A percentile compares a stretch with the other conserved stretches of the same genome.
Conservation (phyloP, 1,140 invertebrate genomes). For the Megalopta genalis region DNA sequence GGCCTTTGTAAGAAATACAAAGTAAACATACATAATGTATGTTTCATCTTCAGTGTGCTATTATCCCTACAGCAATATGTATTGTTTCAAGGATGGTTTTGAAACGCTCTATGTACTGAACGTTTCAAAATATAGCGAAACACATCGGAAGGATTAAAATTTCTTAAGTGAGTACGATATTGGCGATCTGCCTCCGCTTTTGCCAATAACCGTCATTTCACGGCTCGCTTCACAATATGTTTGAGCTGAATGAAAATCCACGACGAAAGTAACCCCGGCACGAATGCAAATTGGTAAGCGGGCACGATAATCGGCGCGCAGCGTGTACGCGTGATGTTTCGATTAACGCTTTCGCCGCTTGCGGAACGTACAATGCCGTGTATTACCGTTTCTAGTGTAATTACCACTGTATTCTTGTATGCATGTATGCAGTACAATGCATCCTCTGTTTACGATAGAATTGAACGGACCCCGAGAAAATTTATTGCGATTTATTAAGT, state of each 20-base stretch:
- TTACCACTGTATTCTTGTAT: conserved; percentile 29
- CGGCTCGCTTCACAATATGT: not conserved
- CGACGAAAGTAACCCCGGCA: conserved; percentile 30
- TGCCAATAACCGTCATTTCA: conserved; percentile 26
- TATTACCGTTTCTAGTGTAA: conserved; percentile 52
- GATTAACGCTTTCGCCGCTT: conserved; percentile 27
- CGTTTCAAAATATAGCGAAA: too few species aligned
- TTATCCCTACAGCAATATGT: too few species aligned
- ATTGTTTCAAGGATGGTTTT: too few species aligned
- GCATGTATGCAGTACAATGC: conserved; percentile 39
- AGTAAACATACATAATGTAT: too few species aligned
- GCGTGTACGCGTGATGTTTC: conserved; percentile 30
- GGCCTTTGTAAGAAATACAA: too few species aligned
- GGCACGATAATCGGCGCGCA: conserved; percentile 23
- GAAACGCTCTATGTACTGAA: too few species aligned
- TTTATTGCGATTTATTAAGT: conserved; percentile 51
- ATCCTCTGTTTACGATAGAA: conserved; percentile 20
- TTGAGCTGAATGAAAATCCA: conserved; percentile 28
- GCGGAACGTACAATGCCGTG: conserved; percentile 33
- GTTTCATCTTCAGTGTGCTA: too few species aligned
- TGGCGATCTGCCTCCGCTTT: not conserved
- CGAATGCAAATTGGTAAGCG: conserved; percentile 34
- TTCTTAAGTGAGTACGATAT: too few species aligned
- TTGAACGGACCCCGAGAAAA: conserved; percentile 8
- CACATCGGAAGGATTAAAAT: too few species aligned